These are phyloP conservation scores for Sminthopsis crassicaudata DNA, from an alignment of 2,113 vertebrate genomes.

Conservation along the genomic window DNA sequence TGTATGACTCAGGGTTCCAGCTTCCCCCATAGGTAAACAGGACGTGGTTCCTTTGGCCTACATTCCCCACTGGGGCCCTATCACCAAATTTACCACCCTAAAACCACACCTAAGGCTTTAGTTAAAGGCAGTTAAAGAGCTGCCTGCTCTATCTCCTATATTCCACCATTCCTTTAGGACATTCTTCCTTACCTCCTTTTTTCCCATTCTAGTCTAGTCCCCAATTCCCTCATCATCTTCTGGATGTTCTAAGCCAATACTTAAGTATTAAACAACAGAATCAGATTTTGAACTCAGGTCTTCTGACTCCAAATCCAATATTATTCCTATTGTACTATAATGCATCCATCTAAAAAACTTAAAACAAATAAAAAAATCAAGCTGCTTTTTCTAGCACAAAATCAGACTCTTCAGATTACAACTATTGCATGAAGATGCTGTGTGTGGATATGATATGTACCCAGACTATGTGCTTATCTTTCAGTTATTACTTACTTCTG, in stretches of 20 bases:
- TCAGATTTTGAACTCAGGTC: background rate
- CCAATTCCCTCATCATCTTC: background rate
- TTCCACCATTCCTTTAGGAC: background rate
- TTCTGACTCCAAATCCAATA: background rate
- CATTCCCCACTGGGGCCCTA: slow-evolving; percentile 25
- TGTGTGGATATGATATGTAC: too few relatives aligned
- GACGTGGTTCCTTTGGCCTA: slow-evolving; percentile 50
- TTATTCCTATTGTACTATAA: background rate
- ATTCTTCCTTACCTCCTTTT: background rate
- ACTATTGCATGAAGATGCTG: background rate
- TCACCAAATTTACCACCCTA: background rate
- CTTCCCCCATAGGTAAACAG: slow-evolving; percentile 70
- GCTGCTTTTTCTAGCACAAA: background rate
- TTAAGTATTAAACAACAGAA: background rate
- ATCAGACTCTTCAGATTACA: background rate
- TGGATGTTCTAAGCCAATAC: background rate
- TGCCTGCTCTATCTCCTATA: background rate
- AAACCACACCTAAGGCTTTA: background rate
- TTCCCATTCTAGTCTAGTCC: background rate
- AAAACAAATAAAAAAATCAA: background rate
- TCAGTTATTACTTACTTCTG: background rate
- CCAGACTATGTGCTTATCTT: background rate
- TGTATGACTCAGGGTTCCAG: slow-evolving; percentile 73
- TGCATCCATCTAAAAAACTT: background rate
- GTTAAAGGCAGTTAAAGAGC: background rate